Conservation (phyloP, 2,888 invertebrate species). For the Lumbricus terrestris region DNA sequence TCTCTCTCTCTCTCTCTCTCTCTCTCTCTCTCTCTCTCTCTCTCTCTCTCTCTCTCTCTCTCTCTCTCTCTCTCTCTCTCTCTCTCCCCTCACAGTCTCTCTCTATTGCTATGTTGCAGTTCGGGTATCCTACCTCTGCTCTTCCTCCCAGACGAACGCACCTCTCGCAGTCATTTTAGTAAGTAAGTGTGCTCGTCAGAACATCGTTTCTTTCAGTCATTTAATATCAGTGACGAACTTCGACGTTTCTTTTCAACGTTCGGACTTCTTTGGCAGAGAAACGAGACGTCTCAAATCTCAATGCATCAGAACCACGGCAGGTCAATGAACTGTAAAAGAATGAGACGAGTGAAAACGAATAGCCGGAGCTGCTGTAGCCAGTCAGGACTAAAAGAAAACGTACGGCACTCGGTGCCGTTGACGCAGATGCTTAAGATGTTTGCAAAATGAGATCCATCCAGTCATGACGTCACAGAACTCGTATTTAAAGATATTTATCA, state of each 20-base stretch:
- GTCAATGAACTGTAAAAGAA: neutral
- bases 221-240: neutral
- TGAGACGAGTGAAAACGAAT: neutral
- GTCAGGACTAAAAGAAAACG: neutral
- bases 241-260: neutral
- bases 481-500: conserved; percentile 7
- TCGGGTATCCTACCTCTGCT: neutral
- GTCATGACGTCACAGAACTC: neutral
- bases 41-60: neutral
- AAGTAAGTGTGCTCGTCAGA: neutral
- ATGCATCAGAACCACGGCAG: neutral
- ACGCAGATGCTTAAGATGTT: neutral
- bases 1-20: neutral
- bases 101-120: neutral
- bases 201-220: neutral
- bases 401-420: neutral
- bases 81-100: neutral
- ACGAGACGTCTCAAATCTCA: neutral
- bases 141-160: neutral
- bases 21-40: neutral
- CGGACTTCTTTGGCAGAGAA: neutral
- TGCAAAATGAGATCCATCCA: neutral
- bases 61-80: neutral
- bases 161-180: neutral
- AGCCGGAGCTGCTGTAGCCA: neutral